Evolutionary conservation across 1,140 invertebrate species (phyloP).

Genomic region (Trichogramma pretiosum): DNA sequence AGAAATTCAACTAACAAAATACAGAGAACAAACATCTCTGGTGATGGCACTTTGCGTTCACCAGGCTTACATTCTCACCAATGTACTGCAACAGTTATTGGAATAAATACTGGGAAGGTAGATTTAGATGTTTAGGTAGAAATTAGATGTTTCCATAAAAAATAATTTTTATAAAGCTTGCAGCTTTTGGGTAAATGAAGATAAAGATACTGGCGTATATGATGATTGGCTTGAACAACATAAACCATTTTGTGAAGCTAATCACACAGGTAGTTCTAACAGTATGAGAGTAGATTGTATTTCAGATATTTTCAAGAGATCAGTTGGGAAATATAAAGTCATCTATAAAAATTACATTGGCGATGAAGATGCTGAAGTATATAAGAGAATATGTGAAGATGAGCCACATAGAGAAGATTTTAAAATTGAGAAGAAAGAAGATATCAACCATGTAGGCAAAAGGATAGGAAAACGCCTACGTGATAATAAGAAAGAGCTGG

Average conservation of each 20-base stretch:
- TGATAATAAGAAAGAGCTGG: background rate
- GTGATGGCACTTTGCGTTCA: background rate
- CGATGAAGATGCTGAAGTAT: too few relatives aligned
- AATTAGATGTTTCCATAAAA: background rate
- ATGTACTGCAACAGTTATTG: too few relatives aligned
- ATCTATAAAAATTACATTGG: too few relatives aligned
- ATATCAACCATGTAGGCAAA: background rate
- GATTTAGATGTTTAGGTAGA: too few relatives aligned
- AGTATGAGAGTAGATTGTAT: conserved; percentile 12
- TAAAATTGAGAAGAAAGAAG: background rate
- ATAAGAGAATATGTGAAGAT: background rate
- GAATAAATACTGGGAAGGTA: background rate
- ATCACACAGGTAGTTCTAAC: conserved; percentile 6
- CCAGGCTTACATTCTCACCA: too few relatives aligned
- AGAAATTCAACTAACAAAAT: too few relatives aligned
- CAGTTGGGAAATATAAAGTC: too few relatives aligned
- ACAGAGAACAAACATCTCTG: too few relatives aligned
- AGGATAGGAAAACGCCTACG: background rate
- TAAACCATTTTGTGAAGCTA: conserved; percentile 6
- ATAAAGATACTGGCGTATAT: background rate
- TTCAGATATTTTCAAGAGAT: conserved; percentile 11
- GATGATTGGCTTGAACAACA: conserved; percentile 8
- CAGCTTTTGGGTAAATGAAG: conserved; percentile 10
- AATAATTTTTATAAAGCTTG: conserved; percentile 2
- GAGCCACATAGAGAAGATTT: background rate